Conservation (phyloP, 2,888 invertebrate species). For the Ligdia adustata region DNA sequence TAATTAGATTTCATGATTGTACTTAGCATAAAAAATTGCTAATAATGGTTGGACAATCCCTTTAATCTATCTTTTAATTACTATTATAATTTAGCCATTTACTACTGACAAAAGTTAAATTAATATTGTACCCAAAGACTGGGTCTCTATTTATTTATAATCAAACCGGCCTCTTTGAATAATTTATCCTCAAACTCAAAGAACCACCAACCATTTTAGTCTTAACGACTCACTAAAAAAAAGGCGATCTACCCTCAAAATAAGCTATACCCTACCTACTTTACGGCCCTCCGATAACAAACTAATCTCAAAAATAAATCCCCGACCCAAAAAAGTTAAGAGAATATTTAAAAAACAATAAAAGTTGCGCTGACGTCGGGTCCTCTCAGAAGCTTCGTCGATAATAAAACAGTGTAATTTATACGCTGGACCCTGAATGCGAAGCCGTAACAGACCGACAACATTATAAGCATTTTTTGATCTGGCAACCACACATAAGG, state of each 20-base stretch:
- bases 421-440: conserved; percentile 49
- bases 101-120: no score
- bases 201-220: neutral
- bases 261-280: conserved; percentile 60
- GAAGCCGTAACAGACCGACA: conserved; percentile 63
- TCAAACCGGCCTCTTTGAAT: conserved; percentile 3
- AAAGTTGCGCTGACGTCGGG: conserved; percentile 59
- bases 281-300: conserved; percentile 73
- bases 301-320: conserved; percentile 68
- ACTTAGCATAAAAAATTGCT: no score
- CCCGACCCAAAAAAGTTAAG: conserved; percentile 39
- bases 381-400: conserved; percentile 62
- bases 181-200: neutral
- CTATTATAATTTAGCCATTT: no score
- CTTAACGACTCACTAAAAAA: conserved; percentile 23
- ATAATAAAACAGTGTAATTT: conserved; percentile 74
- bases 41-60: no score
- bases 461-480: conserved; percentile 61
- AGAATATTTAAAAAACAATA: conserved; percentile 78
- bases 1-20: no score
- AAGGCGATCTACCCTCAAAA: conserved; percentile 27
- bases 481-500: conserved; percentile 33
- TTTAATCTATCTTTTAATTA: no score
- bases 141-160: no score
- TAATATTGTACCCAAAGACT: no score